Base-by-base conservation (phyloP, 2,888 invertebrate genomes). In the Lysandra bellargus region DNA sequence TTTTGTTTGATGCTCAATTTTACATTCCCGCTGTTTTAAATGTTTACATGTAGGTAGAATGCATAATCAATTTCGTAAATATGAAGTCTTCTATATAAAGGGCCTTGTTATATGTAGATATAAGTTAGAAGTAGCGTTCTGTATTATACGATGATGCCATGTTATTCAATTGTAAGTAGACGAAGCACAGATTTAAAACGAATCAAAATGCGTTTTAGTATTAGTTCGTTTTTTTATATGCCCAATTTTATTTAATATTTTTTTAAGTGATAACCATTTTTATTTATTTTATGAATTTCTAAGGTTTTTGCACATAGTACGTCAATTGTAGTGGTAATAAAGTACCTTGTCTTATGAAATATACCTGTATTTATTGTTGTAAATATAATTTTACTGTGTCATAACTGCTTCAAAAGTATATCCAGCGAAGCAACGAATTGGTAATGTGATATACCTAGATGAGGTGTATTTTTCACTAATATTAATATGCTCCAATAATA, bases 131-230 rank as follows among this genome's bases (percentile, higher is more conserved):
- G 78, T 81, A 86, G 87, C 84, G 74, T 80, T 84, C 82, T 84
- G 81, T 81, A 79, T 79, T 78, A 82, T 72, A 80, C 84, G 86
- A 87, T 83, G 89, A 89, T 91, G 92, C 92, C 92, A 92, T 92
- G 89, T 89, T 90, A 87, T 86, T 87, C 83, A 85, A 85, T 69
- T 69, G 64, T 69, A 83, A 81, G 82, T 86, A 86, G 85, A 79
- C 78, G 84, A 84, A 86, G 86, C 87, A 88, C 87, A 84, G 83
- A 84, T 84, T 84, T 82, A 80, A 83, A 87, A 89, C 90, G 91
- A 90, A 90, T 87, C 79, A 85, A 84, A 92, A 92, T 93, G 92
- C 92, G 93, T 93, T 94, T 90, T 93, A 93, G 93, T 93, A 93
- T 92, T 91, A 87, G 91, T 92, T 93, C 91, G 91, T 93, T 92